Conservation (phyloP, 2,888 invertebrate genomes). For the Lepetodrilus schrolli region DNA sequence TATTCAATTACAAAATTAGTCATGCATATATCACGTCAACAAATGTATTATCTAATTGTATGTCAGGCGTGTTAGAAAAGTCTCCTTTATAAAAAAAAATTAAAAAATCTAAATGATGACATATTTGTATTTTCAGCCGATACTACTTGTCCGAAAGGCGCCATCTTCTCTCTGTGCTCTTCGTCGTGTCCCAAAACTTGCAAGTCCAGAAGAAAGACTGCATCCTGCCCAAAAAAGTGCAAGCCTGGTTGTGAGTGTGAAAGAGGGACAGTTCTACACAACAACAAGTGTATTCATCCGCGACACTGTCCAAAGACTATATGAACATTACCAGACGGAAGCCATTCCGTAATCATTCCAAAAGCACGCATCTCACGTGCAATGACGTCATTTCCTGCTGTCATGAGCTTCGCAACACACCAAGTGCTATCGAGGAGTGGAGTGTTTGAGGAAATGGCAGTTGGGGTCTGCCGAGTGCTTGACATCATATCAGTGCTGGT, state of each 20-base stretch:
- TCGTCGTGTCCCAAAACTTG: slow-evolving; percentile 65
- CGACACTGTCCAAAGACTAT: slow-evolving; percentile 49
- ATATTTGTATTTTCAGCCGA: slow-evolving; percentile 42
- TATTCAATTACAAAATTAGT: neutral
- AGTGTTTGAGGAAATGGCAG: too few species aligned
- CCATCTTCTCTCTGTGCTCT: slow-evolving; percentile 60
- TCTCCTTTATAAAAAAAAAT: neutral
- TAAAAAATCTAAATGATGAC: neutral
- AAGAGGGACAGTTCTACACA: slow-evolving; percentile 56
- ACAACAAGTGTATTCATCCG: slow-evolving; percentile 57
- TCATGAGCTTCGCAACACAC: too few species aligned
- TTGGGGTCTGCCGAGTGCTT: too few species aligned
- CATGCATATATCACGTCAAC: neutral
- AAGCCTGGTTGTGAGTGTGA: slow-evolving; percentile 62
- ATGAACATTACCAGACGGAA: neutral
- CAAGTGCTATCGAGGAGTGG: too few species aligned
- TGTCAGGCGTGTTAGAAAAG: neutral
- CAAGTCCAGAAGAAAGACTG: slow-evolving; percentile 50
- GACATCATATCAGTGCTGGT: too few species aligned
- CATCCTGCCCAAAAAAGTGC: slow-evolving; percentile 59
- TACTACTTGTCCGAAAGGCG: slow-evolving; percentile 57
- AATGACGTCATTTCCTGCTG: neutral
- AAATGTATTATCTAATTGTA: neutral
- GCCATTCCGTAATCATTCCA: neutral
- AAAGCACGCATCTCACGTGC: neutral